Evolutionary conservation across 2,888 invertebrate species (phyloP), one percentile per base, ranked within the genome.

Genomic region (Auanema sp.): DNA sequence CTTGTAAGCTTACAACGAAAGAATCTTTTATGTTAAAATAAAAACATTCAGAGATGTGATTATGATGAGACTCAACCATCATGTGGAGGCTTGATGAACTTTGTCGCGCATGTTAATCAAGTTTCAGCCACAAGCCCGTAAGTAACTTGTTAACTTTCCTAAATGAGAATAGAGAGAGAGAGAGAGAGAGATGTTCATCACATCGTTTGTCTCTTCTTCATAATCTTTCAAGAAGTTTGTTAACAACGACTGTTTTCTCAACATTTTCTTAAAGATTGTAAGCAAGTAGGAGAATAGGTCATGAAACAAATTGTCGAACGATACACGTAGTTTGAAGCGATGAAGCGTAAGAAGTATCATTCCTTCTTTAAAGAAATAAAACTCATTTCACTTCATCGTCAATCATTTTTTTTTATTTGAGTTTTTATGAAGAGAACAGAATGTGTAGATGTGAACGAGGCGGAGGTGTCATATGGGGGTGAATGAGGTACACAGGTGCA

Each of bases 21-120:
- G n/a, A 4, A 21, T 57, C 47, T 41, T 47, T 8, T 5, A 47
- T 51, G 14, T 23, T 49, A 53, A 52, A 21, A 51, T 21, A 58
- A 23, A 54, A 41, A 55, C 10, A 55, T 65, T 42, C 58, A 80
- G 77, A 68, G 73, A 25, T 82, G 82, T 58, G 77, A 80, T 44
- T 82, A 83, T 61, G 81, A 83, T 49, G 75, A 70, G 59, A 66
- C 74, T 18, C 80, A 83, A 58, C 77, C 79, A 8, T 71, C 76
- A n/a, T 82, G 82, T 52, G 82, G 79, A 11, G 82, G 82, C n/a
- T 71, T 71, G 52, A 66, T 75, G 60, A 83, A 83, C 58, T 82
- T 82, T 58, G 82, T 82, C 18, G 66, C 82, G 12, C 80, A 83
- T 51, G 82, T 82, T 14, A 76, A 77, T 54, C 82, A 82, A 62